Conservation (phyloP, 2,797 vertebrate species). For the Acestrorhynchus altus region DNA sequence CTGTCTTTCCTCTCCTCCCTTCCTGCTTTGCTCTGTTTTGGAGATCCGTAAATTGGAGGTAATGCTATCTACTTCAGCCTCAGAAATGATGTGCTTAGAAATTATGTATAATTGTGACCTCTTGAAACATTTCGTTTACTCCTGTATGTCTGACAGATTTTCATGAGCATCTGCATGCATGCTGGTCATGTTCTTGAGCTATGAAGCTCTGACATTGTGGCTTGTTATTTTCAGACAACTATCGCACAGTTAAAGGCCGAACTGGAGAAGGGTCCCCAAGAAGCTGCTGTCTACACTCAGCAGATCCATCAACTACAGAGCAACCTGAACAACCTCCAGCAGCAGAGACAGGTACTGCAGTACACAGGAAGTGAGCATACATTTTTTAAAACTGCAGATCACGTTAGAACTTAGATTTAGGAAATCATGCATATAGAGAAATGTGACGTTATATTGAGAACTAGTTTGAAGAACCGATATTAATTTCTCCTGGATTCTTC, state of each 20-base stretch:
- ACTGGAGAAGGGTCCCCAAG: constrained; percentile 94
- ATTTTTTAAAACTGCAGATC: too few relatives aligned
- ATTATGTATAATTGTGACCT: not conserved
- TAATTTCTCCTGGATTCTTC: too few relatives aligned
- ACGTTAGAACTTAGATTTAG: too few relatives aligned
- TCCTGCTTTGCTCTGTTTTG: constrained; percentile 71
- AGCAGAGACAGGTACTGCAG: constrained; percentile 87
- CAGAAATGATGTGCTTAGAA: not conserved
- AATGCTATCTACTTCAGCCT: constrained; percentile 64
- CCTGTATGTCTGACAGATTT: not conserved
- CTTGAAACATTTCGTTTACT: not conserved
- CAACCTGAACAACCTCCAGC: constrained; percentile 86
- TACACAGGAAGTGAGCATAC: not conserved
- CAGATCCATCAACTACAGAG: constrained; percentile 90
- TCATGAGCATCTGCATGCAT: constrained; percentile 32
- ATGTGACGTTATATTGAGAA: too few relatives aligned
- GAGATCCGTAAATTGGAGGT: constrained; percentile 88
- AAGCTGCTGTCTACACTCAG: constrained; percentile 92
- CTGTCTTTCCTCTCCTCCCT: constrained; percentile 65
- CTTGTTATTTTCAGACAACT: constrained; percentile 76
- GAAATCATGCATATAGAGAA: too few relatives aligned
- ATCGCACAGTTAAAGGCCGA: constrained; percentile 89
- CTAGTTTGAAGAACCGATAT: too few relatives aligned
- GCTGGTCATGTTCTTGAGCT: not conserved
- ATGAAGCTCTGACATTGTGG: not conserved